A percentile compares a stretch with the other conserved stretches of the same genome.
phyloP scores from a whole-genome alignment of 2,113 vertebrate species.

The Apistogramma diplotaenia region DNA sequence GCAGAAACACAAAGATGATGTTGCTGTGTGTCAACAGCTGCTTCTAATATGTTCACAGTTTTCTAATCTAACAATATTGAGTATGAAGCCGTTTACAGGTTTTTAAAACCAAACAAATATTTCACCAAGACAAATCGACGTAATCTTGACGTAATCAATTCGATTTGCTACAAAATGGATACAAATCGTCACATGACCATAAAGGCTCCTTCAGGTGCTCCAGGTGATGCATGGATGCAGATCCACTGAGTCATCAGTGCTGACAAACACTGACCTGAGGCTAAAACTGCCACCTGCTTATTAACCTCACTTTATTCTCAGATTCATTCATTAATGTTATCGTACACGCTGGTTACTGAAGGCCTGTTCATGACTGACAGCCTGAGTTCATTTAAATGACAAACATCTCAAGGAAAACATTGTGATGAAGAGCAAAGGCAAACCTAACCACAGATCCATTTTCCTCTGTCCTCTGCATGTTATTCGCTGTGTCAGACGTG shows the following conservation, averaged over 20 bases:
- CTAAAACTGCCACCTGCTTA: background rate
- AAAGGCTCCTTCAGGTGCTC: too few relatives aligned
- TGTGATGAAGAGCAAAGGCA: constrained; percentile 6
- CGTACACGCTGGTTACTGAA: background rate
- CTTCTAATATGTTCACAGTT: background rate
- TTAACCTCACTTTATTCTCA: background rate
- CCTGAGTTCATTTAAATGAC: background rate
- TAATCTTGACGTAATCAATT: too few relatives aligned
- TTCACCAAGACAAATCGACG: too few relatives aligned
- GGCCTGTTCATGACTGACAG: background rate
- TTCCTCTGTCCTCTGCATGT: constrained; percentile 9
- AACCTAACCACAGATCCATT: constrained; percentile 6
- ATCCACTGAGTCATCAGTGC: background rate
- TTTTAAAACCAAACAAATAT: too few relatives aligned
- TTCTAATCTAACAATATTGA: too few relatives aligned
- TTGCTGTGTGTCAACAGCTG: background rate
- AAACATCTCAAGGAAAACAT: background rate
- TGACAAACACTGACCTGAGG: background rate
- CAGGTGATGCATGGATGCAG: background rate
- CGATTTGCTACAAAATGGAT: too few relatives aligned
- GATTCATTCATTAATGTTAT: background rate
- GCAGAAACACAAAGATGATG: background rate
- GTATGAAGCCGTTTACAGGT: too few relatives aligned
- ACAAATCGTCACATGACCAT: too few relatives aligned
- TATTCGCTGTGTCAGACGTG: constrained; percentile 21